Conservation (phyloP, 2,888 invertebrate genomes). For the Luffia ferchaultella region DNA sequence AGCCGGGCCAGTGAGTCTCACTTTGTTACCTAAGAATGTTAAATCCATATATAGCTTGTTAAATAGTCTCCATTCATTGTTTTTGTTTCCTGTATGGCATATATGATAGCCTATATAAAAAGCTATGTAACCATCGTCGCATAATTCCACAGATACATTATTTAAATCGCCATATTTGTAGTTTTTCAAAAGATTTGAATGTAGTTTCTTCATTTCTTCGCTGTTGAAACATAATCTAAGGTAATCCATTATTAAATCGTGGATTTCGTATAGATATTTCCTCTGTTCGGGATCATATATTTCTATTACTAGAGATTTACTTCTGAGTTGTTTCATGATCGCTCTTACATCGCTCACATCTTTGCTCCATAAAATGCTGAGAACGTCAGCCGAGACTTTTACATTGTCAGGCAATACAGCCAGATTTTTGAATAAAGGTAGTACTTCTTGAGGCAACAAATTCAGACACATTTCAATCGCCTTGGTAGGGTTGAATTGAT, state of each 20-base stretch:
- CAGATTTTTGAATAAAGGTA: slow-evolving; percentile 67
- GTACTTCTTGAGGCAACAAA: slow-evolving; percentile 52
- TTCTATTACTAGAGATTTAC: slow-evolving; percentile 72
- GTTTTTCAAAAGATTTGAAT: slow-evolving; percentile 65
- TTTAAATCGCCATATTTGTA: slow-evolving; percentile 57
- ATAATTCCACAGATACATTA: slow-evolving; percentile 64
- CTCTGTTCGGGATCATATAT: slow-evolving; percentile 67
- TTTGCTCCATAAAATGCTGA: slow-evolving; percentile 46
- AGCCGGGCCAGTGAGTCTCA: slow-evolving; percentile 71
- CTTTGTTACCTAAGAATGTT: slow-evolving; percentile 75
- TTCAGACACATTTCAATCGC: slow-evolving; percentile 69
- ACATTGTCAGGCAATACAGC: slow-evolving; percentile 75
- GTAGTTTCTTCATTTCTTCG: slow-evolving; percentile 53
- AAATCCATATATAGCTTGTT: slow-evolving; percentile 70
- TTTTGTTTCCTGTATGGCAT: slow-evolving; percentile 50
- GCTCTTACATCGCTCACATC: slow-evolving; percentile 59
- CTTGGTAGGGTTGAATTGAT: slow-evolving; percentile 42
- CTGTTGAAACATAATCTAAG: slow-evolving; percentile 52
- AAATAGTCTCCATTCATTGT: slow-evolving; percentile 45
- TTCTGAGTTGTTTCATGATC: slow-evolving; percentile 69
- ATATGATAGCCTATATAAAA: slow-evolving; percentile 78
- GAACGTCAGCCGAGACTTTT: slow-evolving; percentile 68
- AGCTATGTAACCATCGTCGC: slow-evolving; percentile 77
- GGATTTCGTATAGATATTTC: slow-evolving; percentile 74
- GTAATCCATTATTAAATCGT: slow-evolving; percentile 72